phyloP scores from a whole-genome alignment of 2,113 vertebrate species.

The Brachionichthys hirsutus region DNA sequence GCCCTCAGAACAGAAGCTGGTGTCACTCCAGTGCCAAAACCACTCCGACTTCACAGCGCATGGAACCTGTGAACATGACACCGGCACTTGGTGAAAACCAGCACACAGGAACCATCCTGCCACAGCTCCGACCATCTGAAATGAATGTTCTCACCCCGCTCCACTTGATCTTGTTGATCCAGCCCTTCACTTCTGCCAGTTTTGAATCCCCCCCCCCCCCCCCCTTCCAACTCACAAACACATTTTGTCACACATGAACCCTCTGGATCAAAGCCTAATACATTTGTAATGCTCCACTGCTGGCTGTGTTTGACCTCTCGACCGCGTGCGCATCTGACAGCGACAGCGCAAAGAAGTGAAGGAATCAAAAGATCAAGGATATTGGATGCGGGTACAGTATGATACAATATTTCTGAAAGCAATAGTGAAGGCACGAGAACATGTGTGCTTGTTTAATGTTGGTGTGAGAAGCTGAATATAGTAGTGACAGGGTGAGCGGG shows the following conservation, averaged over 20 bases:
- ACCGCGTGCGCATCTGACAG: conserved; percentile 40
- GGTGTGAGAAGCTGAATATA: conserved; percentile 48
- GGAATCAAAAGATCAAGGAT: conserved; percentile 52
- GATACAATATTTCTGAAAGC: conserved; percentile 34
- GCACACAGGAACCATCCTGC: conserved; percentile 71
- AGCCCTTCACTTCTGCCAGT: conserved; percentile 49
- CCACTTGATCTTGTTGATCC: conserved; percentile 66
- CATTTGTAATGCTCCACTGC: conserved; percentile 42
- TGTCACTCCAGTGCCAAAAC: conserved; percentile 61
- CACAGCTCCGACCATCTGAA: conserved; percentile 70
- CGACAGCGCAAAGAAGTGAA: conserved; percentile 32
- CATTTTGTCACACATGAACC: conserved; percentile 59
- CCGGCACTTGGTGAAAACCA: conserved; percentile 57
- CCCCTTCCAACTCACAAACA: conserved; percentile 60
- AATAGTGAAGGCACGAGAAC: conserved; percentile 42
- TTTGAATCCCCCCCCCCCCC: conserved; percentile 68
- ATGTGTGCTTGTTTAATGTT: conserved; percentile 60
- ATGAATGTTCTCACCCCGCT: conserved; percentile 72
- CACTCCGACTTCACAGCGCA: conserved; percentile 68
- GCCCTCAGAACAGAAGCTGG: conserved; percentile 59
- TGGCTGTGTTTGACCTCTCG: conserved; percentile 40
- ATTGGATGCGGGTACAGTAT: conserved; percentile 28
- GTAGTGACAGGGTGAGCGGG: conserved; percentile 40
- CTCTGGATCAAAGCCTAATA: conserved; percentile 60
- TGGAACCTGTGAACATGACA: conserved; percentile 69